Base-by-base conservation (phyloP, 2,797 vertebrate species). In the Choloepus didactylus region DNA sequence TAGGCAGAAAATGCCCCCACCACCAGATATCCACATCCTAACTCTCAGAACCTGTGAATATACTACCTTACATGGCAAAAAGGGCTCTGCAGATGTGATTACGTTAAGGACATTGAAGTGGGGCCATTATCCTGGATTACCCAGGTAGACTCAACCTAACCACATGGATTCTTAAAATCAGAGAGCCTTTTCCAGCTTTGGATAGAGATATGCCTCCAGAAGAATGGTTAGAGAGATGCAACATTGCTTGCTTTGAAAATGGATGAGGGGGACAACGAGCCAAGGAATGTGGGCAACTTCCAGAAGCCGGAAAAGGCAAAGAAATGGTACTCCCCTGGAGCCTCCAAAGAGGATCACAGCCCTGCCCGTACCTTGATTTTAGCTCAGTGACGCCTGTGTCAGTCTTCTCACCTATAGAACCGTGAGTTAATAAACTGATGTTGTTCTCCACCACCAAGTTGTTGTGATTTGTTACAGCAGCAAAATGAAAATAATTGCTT, bases 301-400 rank as follows among this genome's bases (percentile, higher is more conserved):
- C n/a, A 67, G 59, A 75, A 91, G 29, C 51, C 66, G 64, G 54
- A 92, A 89, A 59, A 91, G 31, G 62, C 87, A 79, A 87, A 66
- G 87, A 90, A 94, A 56, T 23, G 41, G 16, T 89, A 87, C 80
- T 81, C 62, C 59, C 70, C 5, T 83, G 16, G 23, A 86, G 54
- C 41, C 41, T 93, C 79, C 35, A 80, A 75, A 69, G 73, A 70
- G 83, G 82, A 95, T 80, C 56, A 25, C 16, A 9, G 56, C 41
- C 73, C 66, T 44, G 38, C 64, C n/a, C 38, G 35, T 18, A 80
- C 46, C 69, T 89, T 31, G 41, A 87, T 76, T 51, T 72, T 15
- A 81, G 82, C 54, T 46, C 35, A 4, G 23, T 3, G 76, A 44
- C 60, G 60, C 27, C 35, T 31, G 38, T 46, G 84, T 62, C 59